These are phyloP conservation scores for Dinomys branickii DNA, from an alignment of 2,113 vertebrate species.

Conservation along the genomic window DNA sequence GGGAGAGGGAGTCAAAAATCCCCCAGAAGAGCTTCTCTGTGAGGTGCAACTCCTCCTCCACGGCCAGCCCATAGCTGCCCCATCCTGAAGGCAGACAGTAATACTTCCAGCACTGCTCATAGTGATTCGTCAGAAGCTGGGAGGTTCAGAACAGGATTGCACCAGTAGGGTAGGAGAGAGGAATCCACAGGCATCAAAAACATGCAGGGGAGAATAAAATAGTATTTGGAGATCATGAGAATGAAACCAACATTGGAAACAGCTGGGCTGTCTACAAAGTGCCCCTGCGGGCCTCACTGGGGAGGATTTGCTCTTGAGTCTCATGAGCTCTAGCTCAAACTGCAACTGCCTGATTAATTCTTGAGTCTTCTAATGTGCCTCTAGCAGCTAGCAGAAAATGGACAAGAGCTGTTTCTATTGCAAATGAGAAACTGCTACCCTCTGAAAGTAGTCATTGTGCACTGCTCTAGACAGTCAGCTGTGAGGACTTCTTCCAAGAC, in stretches of 20 bases:
- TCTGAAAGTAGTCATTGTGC: background rate
- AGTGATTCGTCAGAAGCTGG: slow-evolving; percentile 97
- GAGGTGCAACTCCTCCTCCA: slow-evolving; percentile 96
- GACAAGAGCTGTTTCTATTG: background rate
- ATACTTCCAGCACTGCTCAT: slow-evolving; percentile 99
- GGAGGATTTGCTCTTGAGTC: background rate
- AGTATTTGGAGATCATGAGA: background rate
- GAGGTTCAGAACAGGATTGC: slow-evolving; percentile 63
- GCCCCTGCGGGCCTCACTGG: background rate
- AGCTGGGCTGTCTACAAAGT: background rate
- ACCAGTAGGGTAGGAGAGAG: background rate
- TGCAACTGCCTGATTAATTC: background rate
- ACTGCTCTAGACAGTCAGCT: background rate
- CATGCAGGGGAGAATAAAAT: background rate
- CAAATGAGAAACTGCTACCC: background rate
- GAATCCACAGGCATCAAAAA: slow-evolving; percentile 18
- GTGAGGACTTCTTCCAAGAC: background rate
- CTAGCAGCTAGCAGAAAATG: background rate
- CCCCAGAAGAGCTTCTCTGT: slow-evolving; percentile 99
- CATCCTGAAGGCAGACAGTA: slow-evolving; percentile 98
- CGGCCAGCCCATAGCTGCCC: slow-evolving; percentile 95
- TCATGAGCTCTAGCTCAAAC: background rate
- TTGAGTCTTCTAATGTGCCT: background rate
- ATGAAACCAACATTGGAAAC: background rate
- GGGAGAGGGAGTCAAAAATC: slow-evolving; percentile 97